phyloP scores from a whole-genome alignment of 2,113 vertebrate species.

The Neolamprologus sp. region DNA sequence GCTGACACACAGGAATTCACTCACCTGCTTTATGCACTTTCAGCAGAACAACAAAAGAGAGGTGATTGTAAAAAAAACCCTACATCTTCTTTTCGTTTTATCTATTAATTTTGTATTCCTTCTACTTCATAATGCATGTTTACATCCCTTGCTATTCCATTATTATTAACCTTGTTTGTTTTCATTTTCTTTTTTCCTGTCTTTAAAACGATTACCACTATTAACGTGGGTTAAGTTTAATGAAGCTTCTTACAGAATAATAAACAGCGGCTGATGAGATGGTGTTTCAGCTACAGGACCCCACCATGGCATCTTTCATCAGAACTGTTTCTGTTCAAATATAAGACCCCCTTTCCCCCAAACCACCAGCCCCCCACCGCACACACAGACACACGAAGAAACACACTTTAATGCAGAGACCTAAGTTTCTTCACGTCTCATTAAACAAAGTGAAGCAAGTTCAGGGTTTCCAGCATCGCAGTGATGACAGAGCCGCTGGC shows the following conservation, averaged over 20 bases:
- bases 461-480: background rate
- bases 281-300: conserved; percentile 15
- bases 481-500: conserved; percentile 10
- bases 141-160: background rate
- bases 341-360: background rate
- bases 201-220: background rate
- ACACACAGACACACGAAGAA: background rate
- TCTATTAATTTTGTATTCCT: background rate
- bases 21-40: background rate
- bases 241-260: background rate
- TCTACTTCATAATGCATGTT: background rate
- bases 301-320: conserved; percentile 44
- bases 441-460: conserved; percentile 28
- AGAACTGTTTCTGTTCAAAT: background rate
- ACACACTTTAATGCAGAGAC: background rate
- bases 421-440: conserved; percentile 38
- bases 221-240: background rate
- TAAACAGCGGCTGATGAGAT: background rate
- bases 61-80: fast-evolving
- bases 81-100: background rate
- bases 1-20: background rate
- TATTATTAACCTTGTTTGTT: background rate
- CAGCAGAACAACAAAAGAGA: background rate
- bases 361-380: background rate
- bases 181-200: background rate